Evolutionary conservation across 2,888 invertebrate genomes (phyloP).

Genomic region (Plemyria rubiginata): DNA sequence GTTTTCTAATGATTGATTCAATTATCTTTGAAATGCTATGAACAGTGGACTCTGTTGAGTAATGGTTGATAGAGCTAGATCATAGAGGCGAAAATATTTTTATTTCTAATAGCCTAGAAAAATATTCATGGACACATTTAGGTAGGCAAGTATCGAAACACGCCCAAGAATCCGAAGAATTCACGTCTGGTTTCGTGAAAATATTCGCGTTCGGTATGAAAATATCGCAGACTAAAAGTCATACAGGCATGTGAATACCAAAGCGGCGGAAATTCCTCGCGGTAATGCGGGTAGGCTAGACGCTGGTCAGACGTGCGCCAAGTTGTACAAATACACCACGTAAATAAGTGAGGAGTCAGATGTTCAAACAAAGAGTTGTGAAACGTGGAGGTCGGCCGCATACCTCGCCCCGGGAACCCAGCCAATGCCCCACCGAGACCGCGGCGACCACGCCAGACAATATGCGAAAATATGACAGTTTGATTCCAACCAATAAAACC

Average conservation of each 20-base stretch:
- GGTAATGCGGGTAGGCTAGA: constrained; percentile 71
- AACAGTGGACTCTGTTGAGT: constrained; percentile 2
- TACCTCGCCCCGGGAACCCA: constrained; percentile 71
- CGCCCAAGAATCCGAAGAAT: constrained; percentile 54
- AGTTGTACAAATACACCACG: constrained; percentile 62
- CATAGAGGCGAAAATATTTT: constrained; percentile 1
- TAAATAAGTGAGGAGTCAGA: constrained; percentile 69
- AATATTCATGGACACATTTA: constrained; percentile 17
- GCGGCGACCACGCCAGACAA: constrained; percentile 55
- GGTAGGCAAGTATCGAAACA: constrained; percentile 33
- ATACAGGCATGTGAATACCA: constrained; percentile 73
- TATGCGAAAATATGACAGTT: constrained; percentile 63
- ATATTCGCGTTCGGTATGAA: constrained; percentile 67
- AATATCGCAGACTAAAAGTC: constrained; percentile 68
- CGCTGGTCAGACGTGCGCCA: constrained; percentile 74
- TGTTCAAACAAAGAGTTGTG: constrained; percentile 78
- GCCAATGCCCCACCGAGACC: constrained; percentile 72
- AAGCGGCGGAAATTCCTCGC: constrained; percentile 74
- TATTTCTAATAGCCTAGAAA: constrained; percentile 4
- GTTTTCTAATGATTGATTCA: constrained; percentile 26
- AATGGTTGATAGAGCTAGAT: constrained; percentile 5
- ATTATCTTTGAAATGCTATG: constrained; percentile 22
- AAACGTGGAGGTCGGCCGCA: constrained; percentile 72
- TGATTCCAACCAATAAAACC: constrained; percentile 47
- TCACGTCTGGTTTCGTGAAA: constrained; percentile 63